These are phyloP conservation scores for Mesodorylaimus sp. DNA, from an alignment of 2,888 invertebrate species.

Conservation along the genomic window DNA sequence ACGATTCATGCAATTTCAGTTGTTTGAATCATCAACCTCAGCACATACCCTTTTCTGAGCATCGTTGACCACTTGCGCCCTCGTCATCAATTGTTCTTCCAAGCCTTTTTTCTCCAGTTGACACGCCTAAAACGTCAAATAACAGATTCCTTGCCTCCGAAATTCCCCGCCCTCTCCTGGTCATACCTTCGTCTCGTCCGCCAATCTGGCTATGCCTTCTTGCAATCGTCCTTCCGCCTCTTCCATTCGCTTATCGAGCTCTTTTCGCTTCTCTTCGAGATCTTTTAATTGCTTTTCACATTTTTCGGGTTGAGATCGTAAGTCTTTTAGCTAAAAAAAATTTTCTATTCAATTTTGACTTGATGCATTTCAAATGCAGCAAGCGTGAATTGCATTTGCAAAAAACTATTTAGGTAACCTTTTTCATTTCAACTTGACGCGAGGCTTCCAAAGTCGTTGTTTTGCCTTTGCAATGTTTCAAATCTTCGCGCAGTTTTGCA, in stretches of 20 bases:
- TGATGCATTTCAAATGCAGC: neutral
- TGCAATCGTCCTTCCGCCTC: constrained; percentile 31
- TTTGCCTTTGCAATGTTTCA: constrained; percentile 45
- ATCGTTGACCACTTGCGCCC: no score
- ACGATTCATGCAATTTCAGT: no score
- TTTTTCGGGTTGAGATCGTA: constrained; percentile 1
- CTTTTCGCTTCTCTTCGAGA: constrained; percentile 48
- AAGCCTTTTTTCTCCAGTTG: no score
- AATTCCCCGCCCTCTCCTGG: no score
- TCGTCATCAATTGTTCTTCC: no score
- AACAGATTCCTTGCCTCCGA: no score
- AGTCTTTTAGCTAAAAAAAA: constrained; percentile 4
- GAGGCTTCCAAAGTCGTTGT: constrained; percentile 53
- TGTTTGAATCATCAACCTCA: no score
- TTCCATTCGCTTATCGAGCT: constrained; percentile 50
- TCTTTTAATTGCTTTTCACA: constrained; percentile 33
- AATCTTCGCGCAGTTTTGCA: constrained; percentile 36
- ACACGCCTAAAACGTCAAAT: no score
- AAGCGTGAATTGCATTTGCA: neutral
- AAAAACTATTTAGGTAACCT: constrained; percentile 19
- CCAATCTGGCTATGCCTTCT: constrained; percentile 9
- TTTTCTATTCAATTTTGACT: neutral
- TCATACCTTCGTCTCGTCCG: constrained; percentile 9
- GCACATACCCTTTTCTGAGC: no score
- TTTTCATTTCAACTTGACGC: constrained; percentile 39